Conservation (phyloP, 1,140 invertebrate genomes). For the Carposina sasakii region DNA sequence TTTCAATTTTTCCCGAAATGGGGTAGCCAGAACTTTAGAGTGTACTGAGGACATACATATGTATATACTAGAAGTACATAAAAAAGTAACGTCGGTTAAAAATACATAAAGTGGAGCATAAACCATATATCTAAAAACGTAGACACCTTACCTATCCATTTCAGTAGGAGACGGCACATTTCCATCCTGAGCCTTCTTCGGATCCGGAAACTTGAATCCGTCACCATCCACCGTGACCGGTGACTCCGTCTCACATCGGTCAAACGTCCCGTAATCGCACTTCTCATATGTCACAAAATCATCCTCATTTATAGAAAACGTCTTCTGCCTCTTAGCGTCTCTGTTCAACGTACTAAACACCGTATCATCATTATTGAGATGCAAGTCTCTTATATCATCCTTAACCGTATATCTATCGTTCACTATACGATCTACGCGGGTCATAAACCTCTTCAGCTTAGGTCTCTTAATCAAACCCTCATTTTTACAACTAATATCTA, state of each 20-base stretch:
- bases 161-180: slow-evolving; percentile 79
- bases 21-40: no score
- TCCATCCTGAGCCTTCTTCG: slow-evolving; percentile 30
- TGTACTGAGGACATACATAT: no score
- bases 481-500: slow-evolving; percentile 47
- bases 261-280: slow-evolving; percentile 62
- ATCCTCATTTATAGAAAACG: slow-evolving; percentile 48
- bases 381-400: slow-evolving; percentile 51
- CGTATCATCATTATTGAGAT: slow-evolving; percentile 54
- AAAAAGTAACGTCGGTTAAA: no score
- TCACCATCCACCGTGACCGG: slow-evolving; percentile 29
- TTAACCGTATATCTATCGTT: slow-evolving; percentile 36
- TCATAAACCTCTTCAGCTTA: slow-evolving; percentile 53
- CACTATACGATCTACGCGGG: slow-evolving; percentile 53
- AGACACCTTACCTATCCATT: slow-evolving; percentile 79
- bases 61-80: no score
- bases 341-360: slow-evolving; percentile 47
- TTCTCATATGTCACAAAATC: slow-evolving; percentile 62
- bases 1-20: no score
- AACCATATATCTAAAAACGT: no score
- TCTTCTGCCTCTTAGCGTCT: slow-evolving; percentile 50
- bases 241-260: slow-evolving; percentile 40
- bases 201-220: slow-evolving; percentile 40
- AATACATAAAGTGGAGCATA: no score
- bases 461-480: slow-evolving; percentile 57